Evolutionary conservation across 2,888 invertebrate genomes (phyloP), one percentile per base, ranked within the genome.

Genomic region (Sinohyriopsis cumingii): DNA sequence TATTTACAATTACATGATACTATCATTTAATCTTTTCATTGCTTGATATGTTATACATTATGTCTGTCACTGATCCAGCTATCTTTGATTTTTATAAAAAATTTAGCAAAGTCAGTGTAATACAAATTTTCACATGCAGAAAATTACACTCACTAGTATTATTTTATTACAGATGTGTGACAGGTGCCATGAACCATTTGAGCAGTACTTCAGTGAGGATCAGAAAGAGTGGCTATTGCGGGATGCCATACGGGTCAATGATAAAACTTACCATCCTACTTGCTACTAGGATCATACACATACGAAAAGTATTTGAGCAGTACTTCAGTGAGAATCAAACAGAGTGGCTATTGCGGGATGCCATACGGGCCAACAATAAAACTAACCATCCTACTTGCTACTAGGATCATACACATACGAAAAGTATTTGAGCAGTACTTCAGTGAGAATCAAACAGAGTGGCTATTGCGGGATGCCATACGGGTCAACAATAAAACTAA

Each of bases 251-350:
- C 81, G 88, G 24, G 91, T 95, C 22, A 92, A 93, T 6, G 93
- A 94, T 54, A 94, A 95, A 67, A 94, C 93, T 82, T 97, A 96
- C 89, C 97, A 97, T 91, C 97, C 97, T 0, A 90, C 95, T 55
- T 97, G 98, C 90, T 94, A 94, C n/a, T n/a, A n/a, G n/a, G n/a
- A n/a, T n/a, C n/a, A n/a, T n/a, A n/a, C n/a, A n/a, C n/a, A n/a
- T n/a, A n/a, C n/a, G n/a, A n/a, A n/a, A n/a, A n/a, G n/a, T n/a
- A 78, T 98, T 99, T 91, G 95, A 97, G 80, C 95, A 96, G 90
- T 97, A 96, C 91, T 99, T 95, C 91, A 95, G 98, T 89, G 97
- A 98, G 90, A 98, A 99, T 85, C 94, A 94, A 80, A 99, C 99
- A 89, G 98, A 96, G 88, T 99, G 99, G 99, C 96, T 97, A 87